Evolutionary conservation across 2,797 vertebrate species (phyloP).

Genomic region (Neosilurus mollespiculum): DNA sequence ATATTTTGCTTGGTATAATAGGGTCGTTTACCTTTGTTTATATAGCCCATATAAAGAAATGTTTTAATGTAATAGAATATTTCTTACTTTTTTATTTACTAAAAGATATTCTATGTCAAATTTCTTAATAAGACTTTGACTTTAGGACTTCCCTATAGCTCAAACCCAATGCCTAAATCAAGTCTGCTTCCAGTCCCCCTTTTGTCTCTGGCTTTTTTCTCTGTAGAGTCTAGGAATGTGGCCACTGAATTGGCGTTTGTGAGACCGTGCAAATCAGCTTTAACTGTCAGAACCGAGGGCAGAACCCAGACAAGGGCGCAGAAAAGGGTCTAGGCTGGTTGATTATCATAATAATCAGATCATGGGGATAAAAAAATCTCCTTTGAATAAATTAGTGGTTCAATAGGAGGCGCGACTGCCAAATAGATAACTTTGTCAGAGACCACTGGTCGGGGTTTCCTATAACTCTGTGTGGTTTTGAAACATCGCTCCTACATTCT

Average conservation of each 20-base stretch:
- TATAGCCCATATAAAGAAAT: not conserved
- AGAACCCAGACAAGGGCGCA: conserved; percentile 75
- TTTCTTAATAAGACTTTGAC: conserved; percentile 70
- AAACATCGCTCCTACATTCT: conserved; percentile 70
- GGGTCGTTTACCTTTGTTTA: not conserved
- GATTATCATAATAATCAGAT: conserved; percentile 84
- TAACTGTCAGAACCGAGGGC: conserved; percentile 75
- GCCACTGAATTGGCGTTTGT: conserved; percentile 64
- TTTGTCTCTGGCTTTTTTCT: conserved; percentile 71
- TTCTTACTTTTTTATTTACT: not conserved
- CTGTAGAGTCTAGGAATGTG: conserved; percentile 78
- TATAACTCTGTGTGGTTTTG: conserved; percentile 66
- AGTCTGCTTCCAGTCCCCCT: conserved; percentile 66
- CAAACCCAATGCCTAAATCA: conserved; percentile 66
- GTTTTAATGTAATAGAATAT: not conserved
- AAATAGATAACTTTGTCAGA: conserved; percentile 81
- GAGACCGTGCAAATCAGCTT: conserved; percentile 83
- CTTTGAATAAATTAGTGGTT: conserved; percentile 82
- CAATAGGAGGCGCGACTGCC: conserved; percentile 81
- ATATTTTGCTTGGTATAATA: not conserved
- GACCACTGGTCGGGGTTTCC: conserved; percentile 60
- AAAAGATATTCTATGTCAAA: not conserved
- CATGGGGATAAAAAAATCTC: conserved; percentile 81
- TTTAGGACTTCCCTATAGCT: conserved; percentile 67
- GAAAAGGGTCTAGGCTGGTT: conserved; percentile 75